Evolutionary conservation across 2,888 invertebrate species (phyloP), one percentile per base, ranked within the genome.

Genomic region (Leucophenga montana): DNA sequence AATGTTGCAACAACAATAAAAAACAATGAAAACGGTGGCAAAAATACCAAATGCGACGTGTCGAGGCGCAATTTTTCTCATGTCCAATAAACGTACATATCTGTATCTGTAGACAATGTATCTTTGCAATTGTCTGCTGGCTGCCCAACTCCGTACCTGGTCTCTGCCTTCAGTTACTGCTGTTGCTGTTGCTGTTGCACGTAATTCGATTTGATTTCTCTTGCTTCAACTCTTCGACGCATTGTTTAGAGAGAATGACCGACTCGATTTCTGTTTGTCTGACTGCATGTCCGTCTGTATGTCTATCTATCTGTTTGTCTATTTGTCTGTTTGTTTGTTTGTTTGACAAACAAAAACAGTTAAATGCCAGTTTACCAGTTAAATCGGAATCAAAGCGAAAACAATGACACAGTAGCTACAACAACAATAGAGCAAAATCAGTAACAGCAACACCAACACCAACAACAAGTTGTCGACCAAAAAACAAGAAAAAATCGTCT

Each of bases 361-460:
- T 82, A 84, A 82, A 82, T 82, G 84, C 81, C 83, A 83, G 83
- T 82, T 81, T 84, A 84, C 83, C 83, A 81, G 81, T 84, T 82
- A 85, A 84, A 82, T 84, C 84, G 78, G 83, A 85, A 82, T 85
- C 85, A 85, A 83, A 83, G 85, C 85, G 85, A 85, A 85, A 85
- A 85, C 84, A 85, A 85, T 85, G 85, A 84, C 85, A 85, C 84
- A 84, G 67, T 54, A 67, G 66, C 65, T 66, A 59, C 62, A 53
- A 62, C 50, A 53, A 27, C 48, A 39, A 27, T 57, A 59, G 18
- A 18, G 31, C 65, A 66, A 39, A 54, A 70, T 48, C 73, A 54
- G 66, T 59, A 71, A 70, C 69, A 66, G 48, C 69, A 74, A 56
- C 66, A 68, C 16, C 71, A 71, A 50, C 69, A 71, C 22, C 68